Base-by-base conservation (phyloP, 2,888 invertebrate species). In the Patella caerulea region DNA sequence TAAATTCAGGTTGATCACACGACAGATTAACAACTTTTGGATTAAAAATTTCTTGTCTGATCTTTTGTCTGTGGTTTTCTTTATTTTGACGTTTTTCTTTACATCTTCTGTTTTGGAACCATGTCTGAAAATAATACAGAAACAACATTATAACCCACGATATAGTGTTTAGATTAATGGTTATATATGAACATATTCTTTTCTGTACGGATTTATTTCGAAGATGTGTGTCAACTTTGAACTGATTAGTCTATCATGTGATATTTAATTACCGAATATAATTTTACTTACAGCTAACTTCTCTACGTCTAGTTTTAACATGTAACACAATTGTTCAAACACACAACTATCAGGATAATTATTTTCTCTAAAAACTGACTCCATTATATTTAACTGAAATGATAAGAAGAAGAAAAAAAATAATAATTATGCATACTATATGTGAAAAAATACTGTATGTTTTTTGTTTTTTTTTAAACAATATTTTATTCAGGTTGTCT, bases 81-180 rank as follows among this genome's bases (percentile, higher is more conserved):
- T 65, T 65, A 65, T 65, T 65, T 19, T 24, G 65, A 24, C 65
- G 65, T 65, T 65, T 65, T 65, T 65, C 65, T 65, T 65, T 65
- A 65, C 65, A 65, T 65, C 65, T 65, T 65, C 65, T 11, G 19
- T 65, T 65, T 24, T 65, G 65, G 24, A 65, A 65, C 65, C 65
- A 65, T 15, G 65, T 65, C 65, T 65, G 19, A 65, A 65, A 65
- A 24, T 11, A 3, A 65, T 45, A 45, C 45, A 45, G 9, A 45
- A 45, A 9, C 9, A 45, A 7, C 9, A 29, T 29, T 29, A 45
- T 45, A 34, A 5, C 34, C 34, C 7, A 45, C 45, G 45, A 45
- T 9, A 45, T 7, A 9, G 45, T 45, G 7, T 9, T 1, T 9
- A 45, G 45, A 9, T 9, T 9, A 45, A 45, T 45, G 9, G 9